Conservation (phyloP, 2,888 invertebrate species). For the Orgyia antiqua region DNA sequence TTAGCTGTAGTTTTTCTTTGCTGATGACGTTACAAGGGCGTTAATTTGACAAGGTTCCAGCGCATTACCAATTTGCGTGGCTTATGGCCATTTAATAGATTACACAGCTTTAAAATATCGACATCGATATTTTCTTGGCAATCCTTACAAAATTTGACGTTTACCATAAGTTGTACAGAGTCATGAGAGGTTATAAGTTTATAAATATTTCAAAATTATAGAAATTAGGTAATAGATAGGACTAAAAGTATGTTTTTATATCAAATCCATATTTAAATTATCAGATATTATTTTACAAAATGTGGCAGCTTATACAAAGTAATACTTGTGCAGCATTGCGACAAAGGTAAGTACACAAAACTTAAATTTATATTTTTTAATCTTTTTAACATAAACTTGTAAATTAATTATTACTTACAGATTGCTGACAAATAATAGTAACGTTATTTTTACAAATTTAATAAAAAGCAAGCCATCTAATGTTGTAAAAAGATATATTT, state of each 20-base stretch:
- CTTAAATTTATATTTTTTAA: background rate
- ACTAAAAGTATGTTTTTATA: slow-evolving; percentile 36
- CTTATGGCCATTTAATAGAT: too few relatives aligned
- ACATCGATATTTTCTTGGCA: too few relatives aligned
- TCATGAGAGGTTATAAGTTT: too few relatives aligned
- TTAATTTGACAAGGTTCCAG: too few relatives aligned
- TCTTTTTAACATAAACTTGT: slow-evolving; percentile 13
- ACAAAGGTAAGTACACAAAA: slow-evolving; percentile 46
- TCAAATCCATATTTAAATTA: slow-evolving; percentile 4
- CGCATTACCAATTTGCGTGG: too few relatives aligned
- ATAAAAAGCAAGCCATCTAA: slow-evolving; percentile 51
- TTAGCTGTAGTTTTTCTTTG: too few relatives aligned
- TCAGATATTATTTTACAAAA: slow-evolving; percentile 27
- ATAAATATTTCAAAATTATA: too few relatives aligned
- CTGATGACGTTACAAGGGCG: too few relatives aligned
- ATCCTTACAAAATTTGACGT: too few relatives aligned
- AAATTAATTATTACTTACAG: slow-evolving; percentile 40
- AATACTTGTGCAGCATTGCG: slow-evolving; percentile 47
- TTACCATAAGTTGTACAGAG: too few relatives aligned
- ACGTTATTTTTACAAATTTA: slow-evolving; percentile 43
- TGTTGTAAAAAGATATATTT: slow-evolving; percentile 43
- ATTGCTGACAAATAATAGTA: slow-evolving; percentile 44
- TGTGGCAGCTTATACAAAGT: slow-evolving; percentile 64
- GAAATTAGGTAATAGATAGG: too few relatives aligned
- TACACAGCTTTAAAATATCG: too few relatives aligned